phyloP scores from a whole-genome alignment of 2,888 invertebrate genomes.

The Endotricha flammealis region DNA sequence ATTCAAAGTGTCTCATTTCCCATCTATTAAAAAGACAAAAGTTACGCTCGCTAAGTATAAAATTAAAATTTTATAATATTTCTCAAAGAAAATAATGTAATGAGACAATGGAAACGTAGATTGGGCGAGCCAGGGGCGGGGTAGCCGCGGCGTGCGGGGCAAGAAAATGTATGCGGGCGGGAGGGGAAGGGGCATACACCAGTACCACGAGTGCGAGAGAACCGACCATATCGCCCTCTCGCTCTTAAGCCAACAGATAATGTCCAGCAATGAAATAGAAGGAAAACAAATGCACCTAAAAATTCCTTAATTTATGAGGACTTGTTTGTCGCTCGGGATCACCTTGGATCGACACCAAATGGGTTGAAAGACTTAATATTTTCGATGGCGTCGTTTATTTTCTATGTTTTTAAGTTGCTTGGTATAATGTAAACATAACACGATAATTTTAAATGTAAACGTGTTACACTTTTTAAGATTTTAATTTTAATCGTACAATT shows the following conservation, averaged over 20 bases:
- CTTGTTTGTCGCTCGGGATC: slow-evolving; percentile 40
- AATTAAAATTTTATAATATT: not conserved
- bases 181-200: slow-evolving; percentile 29
- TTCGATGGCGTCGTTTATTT: too few species aligned
- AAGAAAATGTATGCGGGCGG: slow-evolving; percentile 54
- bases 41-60: too few species aligned
- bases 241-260: slow-evolving; percentile 42
- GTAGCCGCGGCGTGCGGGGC: slow-evolving; percentile 53
- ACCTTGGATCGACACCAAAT: slow-evolving; percentile 49
- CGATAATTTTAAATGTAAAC: too few species aligned
- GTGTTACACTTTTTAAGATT: too few species aligned
- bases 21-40: too few species aligned
- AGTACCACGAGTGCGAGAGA: slow-evolving; percentile 29
- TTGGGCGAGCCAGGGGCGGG: slow-evolving; percentile 65
- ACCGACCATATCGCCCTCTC: slow-evolving; percentile 27
- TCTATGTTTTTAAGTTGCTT: too few species aligned
- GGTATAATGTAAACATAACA: too few species aligned
- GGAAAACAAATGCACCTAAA: slow-evolving; percentile 64
- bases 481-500: too few species aligned
- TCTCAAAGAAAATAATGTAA: slow-evolving; percentile 2
- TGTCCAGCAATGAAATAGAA: slow-evolving; percentile 44
- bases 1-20: too few species aligned
- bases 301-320: slow-evolving; percentile 48
- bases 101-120: slow-evolving; percentile 54
- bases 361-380: too few species aligned